Evolutionary conservation across 1,140 invertebrate genomes (phyloP), one percentile per base, ranked within the genome.

Genomic region (Coenobita brevimanus): DNA sequence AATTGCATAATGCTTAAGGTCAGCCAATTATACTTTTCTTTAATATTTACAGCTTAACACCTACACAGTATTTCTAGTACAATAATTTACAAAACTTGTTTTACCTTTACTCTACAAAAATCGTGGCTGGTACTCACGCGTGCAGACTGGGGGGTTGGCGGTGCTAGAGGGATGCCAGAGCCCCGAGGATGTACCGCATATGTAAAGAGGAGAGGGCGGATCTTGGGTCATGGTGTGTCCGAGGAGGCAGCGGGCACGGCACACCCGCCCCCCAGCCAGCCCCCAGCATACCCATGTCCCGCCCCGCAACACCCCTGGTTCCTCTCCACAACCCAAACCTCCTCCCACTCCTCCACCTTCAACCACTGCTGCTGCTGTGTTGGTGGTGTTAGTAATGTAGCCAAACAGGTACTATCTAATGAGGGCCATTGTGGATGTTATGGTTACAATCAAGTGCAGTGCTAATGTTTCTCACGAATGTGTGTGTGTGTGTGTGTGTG

Each of bases 141-240:
- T 87, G 76, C 84, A 87, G 75, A 69, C 41, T 57, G 84, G 84
- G 84, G 80, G 76, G 41, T 54, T 27, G 41, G 60, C 13, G 75
- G 75, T 87, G 46, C 46, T 17, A 17, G 46, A 17, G 17, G 84
- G 84, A 75, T 79, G 30, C 84, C 84, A 87, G 27, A n/a, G 75
- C 15, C 84, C 84, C 17, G 75, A 54, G 60, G 76, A 79, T 30
- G 60, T 8, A 33, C 60, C 60, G 43, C 84, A 87, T 87, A 87
- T 87, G 84, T 87, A 87, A 87, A 87, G 57, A 50, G 84, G 75
- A 80, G 84, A 79, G 43, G 84, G 57, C 57, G 82, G 73, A 24
- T 60, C 38, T 30, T 67, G 50, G 75, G 67, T 87, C 84, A 87
- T 87, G 62, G 79, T 54, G 78, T 67, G 79, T 36, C 84, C 84